A percentile compares a stretch with the other conserved stretches of the same genome.
phyloP scores from a whole-genome alignment of 35 echinoderm and acorn worm species.

The Anneissia japonica region DNA sequence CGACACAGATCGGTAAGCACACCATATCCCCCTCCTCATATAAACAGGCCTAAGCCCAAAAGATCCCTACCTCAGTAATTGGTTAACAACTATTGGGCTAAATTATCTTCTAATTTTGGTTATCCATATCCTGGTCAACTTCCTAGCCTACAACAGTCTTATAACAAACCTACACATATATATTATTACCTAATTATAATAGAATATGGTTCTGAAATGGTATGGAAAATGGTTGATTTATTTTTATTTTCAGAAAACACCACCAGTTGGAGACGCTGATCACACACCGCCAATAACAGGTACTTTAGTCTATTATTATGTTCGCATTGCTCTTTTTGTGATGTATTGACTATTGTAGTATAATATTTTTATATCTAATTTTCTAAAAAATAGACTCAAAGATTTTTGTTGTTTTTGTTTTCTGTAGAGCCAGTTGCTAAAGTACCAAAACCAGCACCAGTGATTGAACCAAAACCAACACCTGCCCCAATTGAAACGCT shows the following conservation, averaged over 20 bases:
- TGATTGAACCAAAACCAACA: not conserved
- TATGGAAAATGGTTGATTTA: too few relatives aligned
- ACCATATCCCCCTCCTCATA: too few relatives aligned
- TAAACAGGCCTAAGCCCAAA: too few relatives aligned
- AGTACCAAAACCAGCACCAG: slow-evolving; percentile 16
- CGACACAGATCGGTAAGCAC: slow-evolving; percentile 26
- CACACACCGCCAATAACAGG: not conserved
- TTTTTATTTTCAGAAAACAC: slow-evolving; percentile 37
- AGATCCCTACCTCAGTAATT: too few relatives aligned
- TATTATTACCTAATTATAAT: too few relatives aligned
- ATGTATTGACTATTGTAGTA: not conserved
- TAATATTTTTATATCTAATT: not conserved
- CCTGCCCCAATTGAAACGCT: not conserved
- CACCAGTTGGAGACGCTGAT: slow-evolving; percentile 24
- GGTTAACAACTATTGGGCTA: too few relatives aligned
- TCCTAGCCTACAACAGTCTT: too few relatives aligned
- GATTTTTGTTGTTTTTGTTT: not conserved
- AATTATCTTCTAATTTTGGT: too few relatives aligned
- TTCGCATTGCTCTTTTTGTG: not conserved
- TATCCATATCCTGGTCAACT: too few relatives aligned
- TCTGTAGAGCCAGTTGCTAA: not conserved
- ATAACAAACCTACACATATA: too few relatives aligned
- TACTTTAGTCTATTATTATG: not conserved
- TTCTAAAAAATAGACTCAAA: slow-evolving; percentile 8
- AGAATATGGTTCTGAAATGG: too few relatives aligned